phyloP scores from a whole-genome alignment of 2,113 vertebrate genomes.

The Cryptotis parvus region DNA sequence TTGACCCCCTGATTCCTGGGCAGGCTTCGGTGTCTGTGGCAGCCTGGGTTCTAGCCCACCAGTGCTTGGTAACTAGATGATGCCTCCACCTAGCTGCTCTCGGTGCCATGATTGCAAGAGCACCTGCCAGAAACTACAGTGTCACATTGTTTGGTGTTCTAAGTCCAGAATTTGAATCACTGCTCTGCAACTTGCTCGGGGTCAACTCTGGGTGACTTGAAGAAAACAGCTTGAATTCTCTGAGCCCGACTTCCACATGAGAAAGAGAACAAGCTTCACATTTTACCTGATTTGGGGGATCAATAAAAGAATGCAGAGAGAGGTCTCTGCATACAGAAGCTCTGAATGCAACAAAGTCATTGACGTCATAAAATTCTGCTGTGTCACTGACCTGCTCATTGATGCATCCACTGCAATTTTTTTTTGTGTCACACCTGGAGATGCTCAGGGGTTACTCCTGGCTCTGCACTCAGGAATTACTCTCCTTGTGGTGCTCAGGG shows the following conservation, averaged over 20 bases:
- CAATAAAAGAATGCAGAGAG: not conserved
- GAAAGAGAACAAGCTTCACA: not conserved
- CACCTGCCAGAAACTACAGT: not conserved
- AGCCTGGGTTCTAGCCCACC: not conserved
- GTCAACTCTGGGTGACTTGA: not conserved
- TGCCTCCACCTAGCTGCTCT: not conserved
- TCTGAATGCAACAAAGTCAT: not conserved
- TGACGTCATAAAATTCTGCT: no score
- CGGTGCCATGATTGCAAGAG: not conserved
- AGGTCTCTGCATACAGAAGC: not conserved
- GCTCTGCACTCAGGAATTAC: no score
- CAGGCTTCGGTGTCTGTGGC: slow-evolving; percentile 19
- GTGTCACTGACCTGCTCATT: not conserved
- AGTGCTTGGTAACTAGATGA: no score
- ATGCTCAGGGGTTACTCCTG: no score
- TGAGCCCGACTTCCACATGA: not conserved
- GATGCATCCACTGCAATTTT: not conserved
- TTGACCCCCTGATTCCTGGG: slow-evolving; percentile 19
- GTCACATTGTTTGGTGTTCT: not conserved
- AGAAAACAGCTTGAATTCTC: slow-evolving; percentile 16
- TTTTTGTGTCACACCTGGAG: no score
- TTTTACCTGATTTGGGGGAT: not conserved
- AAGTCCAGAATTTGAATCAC: slow-evolving; percentile 12
- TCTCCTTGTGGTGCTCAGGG: no score
- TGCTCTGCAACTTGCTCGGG: not conserved